Conservation (phyloP, 2,797 vertebrate genomes). For the Amazonetta brasiliensis region DNA sequence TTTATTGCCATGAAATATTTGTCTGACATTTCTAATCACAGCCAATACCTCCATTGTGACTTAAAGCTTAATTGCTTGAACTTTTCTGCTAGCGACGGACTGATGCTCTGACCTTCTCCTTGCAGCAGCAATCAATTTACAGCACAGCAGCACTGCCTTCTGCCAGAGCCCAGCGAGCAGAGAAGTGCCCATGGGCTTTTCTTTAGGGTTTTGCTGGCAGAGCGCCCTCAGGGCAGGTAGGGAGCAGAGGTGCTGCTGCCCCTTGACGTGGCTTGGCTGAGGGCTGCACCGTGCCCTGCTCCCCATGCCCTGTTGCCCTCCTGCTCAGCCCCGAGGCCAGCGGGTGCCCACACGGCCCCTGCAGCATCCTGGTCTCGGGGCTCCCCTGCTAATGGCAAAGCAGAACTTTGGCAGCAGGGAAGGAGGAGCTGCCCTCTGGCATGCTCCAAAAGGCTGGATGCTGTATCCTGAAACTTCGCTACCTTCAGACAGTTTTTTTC, state of each 20-base stretch:
- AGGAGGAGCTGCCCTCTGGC: not conserved
- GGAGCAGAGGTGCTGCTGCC: not conserved
- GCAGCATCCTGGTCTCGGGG: fast-evolving
- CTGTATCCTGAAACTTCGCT: not conserved
- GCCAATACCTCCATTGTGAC: not conserved
- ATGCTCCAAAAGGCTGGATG: not conserved
- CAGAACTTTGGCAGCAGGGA: too few species aligned
- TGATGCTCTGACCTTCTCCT: not conserved
- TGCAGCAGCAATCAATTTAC: not conserved
- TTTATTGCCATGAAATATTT: not conserved
- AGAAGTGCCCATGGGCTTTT: fast-evolving
- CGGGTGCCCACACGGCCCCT: not conserved
- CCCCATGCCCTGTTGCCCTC: not conserved
- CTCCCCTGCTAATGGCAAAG: not conserved
- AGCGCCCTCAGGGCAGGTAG: fast-evolving
- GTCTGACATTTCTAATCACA: not conserved
- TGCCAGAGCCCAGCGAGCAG: fast-evolving
- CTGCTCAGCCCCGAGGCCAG: fast-evolving
- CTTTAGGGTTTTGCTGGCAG: not conserved
- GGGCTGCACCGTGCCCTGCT: not conserved
- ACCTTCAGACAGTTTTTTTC: not conserved
- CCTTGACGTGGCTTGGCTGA: fast-evolving
- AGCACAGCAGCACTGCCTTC: not conserved
- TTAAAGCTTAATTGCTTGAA: not conserved
- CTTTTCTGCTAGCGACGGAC: not conserved